Evolutionary conservation across 2,797 vertebrate genomes (phyloP).

Genomic region (Hipposideros larvatus): DNA sequence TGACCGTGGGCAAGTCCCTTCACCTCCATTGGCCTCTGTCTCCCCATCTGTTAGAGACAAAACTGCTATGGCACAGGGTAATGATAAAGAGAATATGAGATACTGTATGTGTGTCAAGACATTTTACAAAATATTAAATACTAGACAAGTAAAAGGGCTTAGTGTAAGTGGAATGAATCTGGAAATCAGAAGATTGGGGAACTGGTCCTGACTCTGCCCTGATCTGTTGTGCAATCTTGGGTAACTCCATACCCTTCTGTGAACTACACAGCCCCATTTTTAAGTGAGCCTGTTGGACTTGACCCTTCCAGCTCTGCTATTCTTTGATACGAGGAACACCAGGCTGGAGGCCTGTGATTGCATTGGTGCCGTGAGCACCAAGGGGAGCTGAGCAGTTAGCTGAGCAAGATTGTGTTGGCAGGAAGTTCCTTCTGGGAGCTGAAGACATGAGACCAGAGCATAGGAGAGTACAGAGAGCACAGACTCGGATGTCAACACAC

Average conservation of each 20-base stretch:
- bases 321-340: background rate
- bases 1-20: background rate
- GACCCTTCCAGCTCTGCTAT: background rate
- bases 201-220: background rate
- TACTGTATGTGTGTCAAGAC: background rate
- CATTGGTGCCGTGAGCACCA: background rate
- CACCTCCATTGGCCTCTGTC: background rate
- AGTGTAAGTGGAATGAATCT: background rate
- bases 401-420: background rate
- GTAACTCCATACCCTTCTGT: background rate
- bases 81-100: background rate
- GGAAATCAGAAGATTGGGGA: background rate
- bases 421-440: background rate
- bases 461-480: background rate
- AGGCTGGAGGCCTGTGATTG: background rate
- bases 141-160: background rate
- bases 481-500: background rate
- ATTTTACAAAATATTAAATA: constrained; percentile 7
- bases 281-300: background rate
- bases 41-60: background rate
- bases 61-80: background rate
- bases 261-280: background rate
- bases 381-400: background rate
- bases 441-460: background rate
- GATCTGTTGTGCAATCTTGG: background rate